Base-by-base conservation (phyloP, 2,113 vertebrate genomes). In the Nycticorax nycticorax region DNA sequence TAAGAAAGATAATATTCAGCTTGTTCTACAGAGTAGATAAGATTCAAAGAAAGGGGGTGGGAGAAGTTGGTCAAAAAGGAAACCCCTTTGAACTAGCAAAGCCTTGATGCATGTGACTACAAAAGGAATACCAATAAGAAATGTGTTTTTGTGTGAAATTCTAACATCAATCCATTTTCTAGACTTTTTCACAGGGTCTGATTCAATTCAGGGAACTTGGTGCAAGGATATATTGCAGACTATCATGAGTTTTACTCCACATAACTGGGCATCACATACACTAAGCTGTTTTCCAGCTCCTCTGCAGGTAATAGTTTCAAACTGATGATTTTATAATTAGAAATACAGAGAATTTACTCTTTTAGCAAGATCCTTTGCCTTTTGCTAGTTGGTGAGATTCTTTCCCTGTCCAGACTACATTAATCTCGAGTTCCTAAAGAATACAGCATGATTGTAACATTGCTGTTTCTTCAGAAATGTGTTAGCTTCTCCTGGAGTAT, bases 221-320 rank as follows among this genome's bases (percentile, higher is more conserved):
- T 99, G 99, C 97, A 99, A 99, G 97, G 99, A 99, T 96, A 99
- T 99, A 95, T 98, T 99, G 79, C 99, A 99, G 97, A 99, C 99
- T 85, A 99, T 99, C 97, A 99, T 99, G 99, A 99, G 95, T 97
- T 99, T 99, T 96, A 99, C 99, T 4, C 99, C 99, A 73, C 99
- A 99, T 94, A 99, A 99, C 96, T 99, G 99, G 99, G 99, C 99
- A 48, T 99, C 99, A 30, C 99, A 99, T 93, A 99, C 99, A 3
- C 98, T 99, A 45, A 99, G 99, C 97, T 99, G 99, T 97, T 99
- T 99, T 96, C 99, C 99, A 64, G 99, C 99, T 66, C 99, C 99
- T 3, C 97, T 99, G 20, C 99, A 99, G 99, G 99, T 99, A 98
- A 98, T 79, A 53, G 9, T 84, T 80, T 79, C 62, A 93, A 79